Base-by-base conservation (phyloP, 2,888 invertebrate species). In the Siphonodentalium dalli region DNA sequence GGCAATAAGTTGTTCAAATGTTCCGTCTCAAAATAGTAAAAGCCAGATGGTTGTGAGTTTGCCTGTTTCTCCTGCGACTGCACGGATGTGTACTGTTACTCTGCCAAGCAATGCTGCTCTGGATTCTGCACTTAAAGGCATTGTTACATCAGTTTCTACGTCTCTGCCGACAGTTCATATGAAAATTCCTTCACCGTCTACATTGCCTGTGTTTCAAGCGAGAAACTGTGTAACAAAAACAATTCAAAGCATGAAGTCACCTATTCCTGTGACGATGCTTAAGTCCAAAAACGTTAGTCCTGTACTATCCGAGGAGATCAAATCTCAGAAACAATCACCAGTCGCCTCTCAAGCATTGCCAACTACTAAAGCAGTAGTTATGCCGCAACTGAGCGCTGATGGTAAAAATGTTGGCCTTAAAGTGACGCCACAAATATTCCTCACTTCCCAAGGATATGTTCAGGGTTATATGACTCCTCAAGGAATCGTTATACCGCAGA, bases 211-310 rank as follows among this genome's bases (percentile, higher is more conserved):
- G 6, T 62, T 73, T 21, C 68, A 68, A 8, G 68, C 70, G 4
- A 57, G 72, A 18, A 68, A 70, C 41, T 70, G 71, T 49, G 68
- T 74, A n/a, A 78, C 77, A 2, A 68, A 69, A 38, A 73, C 72
- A 8, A 72, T 75, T 39, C 70, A 69, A 49, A 72, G 72, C 34
- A 75, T 71, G 69, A 76, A 74, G 48, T 66, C 66, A n/a, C 76
- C 78, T 2, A 78, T 78, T 39, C 68, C 75, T 8, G 69, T 69
- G 8, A 63, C 69, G 9, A n/a, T n/a, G n/a, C n/a, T n/a, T n/a
- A n/a, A n/a, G 24, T 34, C 4, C 41, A 13, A n/a, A 13, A 8
- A 7, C 26, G 13, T 31, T 26, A 21, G 18, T 13, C 20, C 6
- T 11, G 23, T 11, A 31, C 33, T n/a, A n/a, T n/a, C n/a, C n/a